A percentile compares a stretch with the other conserved stretches of the same genome.
These are phyloP conservation scores for Wiebesia pumilae DNA, from an alignment of 1,140 invertebrate species.

Conservation along the genomic window DNA sequence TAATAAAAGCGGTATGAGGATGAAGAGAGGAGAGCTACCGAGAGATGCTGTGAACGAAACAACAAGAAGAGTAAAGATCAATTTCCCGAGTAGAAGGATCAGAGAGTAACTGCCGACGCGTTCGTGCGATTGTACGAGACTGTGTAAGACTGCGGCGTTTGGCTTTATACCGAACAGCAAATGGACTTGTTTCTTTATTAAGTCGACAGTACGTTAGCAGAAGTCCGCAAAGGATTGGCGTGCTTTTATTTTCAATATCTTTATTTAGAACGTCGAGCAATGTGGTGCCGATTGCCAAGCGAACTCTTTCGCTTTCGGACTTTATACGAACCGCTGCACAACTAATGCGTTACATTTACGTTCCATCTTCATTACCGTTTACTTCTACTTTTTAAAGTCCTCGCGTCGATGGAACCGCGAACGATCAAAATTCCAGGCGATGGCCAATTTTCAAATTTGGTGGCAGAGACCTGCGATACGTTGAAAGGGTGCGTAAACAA, in stretches of 20 bases:
- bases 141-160: constrained; percentile 16
- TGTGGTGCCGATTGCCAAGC: constrained; percentile 39
- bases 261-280: constrained; percentile 47
- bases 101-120: neutral
- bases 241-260: constrained; percentile 49
- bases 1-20: neutral
- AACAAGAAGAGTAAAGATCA: neutral
- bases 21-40: neutral
- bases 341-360: neutral
- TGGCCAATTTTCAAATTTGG: neutral
- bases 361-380: neutral
- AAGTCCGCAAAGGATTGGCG: neutral
- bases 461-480: neutral
- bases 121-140: neutral
- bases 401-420: neutral
- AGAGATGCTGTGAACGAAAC: neutral
- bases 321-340: neutral
- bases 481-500: neutral
- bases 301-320: neutral
- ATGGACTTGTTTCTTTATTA: neutral
- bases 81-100: neutral
- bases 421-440: too few species aligned
- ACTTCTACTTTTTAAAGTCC: neutral
- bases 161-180: constrained; percentile 5
- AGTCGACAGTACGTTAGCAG: neutral